Percentiles rank a stretch among this genome's conserved stretches.
These are phyloP conservation scores for Ellobium chinense DNA, from an alignment of 2,888 invertebrate species.

Conservation along the genomic window DNA sequence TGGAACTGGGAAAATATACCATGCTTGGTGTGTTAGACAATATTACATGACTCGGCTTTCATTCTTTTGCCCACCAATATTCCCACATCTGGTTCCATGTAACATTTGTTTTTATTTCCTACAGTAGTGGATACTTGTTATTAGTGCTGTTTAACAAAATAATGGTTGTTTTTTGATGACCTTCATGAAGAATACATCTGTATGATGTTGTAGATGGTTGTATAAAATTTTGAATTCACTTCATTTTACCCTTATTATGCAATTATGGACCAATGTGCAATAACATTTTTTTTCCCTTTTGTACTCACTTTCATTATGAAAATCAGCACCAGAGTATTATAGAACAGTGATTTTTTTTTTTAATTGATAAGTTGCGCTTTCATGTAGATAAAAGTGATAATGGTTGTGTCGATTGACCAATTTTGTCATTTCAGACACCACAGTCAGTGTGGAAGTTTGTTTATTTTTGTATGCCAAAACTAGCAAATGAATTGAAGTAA, in stretches of 20 bases:
- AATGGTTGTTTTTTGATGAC: no score
- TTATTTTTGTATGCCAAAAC: no score
- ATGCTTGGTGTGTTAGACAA: no score
- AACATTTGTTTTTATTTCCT: neutral
- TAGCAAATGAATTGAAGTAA: no score
- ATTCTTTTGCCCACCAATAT: neutral
- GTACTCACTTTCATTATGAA: conserved; percentile 13
- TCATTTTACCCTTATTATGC: conserved; percentile 48
- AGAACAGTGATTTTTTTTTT: neutral
- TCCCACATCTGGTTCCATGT: neutral
- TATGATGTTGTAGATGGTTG: neutral
- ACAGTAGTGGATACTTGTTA: neutral
- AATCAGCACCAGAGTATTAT: conserved; percentile 35
- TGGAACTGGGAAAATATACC: no score
- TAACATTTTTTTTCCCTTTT: conserved; percentile 43
- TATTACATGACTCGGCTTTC: neutral
- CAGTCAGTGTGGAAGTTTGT: no score
- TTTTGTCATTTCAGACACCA: neutral
- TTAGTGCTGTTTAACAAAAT: no score
- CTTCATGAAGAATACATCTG: neutral
- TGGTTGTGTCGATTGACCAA: neutral
- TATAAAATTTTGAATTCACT: neutral
- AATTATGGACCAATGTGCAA: conserved; percentile 51
- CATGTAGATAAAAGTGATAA: no score
- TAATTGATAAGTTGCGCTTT: conserved; percentile 26